Evolutionary conservation across 2,113 vertebrate species (phyloP), one percentile per base, ranked within the genome.

Genomic region (Odocoileus virginianus): DNA sequence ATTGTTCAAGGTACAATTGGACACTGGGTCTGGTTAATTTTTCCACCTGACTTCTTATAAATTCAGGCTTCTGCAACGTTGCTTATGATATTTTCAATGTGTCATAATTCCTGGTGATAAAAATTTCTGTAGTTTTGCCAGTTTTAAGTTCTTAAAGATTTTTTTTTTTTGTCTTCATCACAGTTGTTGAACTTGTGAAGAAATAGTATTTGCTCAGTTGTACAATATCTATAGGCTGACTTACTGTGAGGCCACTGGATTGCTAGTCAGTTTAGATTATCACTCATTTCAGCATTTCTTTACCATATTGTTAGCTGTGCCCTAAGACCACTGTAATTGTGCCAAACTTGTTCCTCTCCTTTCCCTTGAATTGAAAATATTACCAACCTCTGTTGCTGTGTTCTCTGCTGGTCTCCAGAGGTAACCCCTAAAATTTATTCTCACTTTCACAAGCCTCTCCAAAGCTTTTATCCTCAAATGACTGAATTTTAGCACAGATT

Each of bases 11-110:
- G 57, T 78, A 64, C 58, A 86, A 13, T 90, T 57, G 95, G 60
- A 89, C 15, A 50, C 21, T 86, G 45, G 15, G 55, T 91, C 36
- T 93, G 74, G n/a, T 93, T 81, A 23, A 30, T 91, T 87, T 91
- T 91, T 83, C 74, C 67, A 43, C 47, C 54, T 91, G 92, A 88
- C 61, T 93, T 95, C 28, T 86, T 97, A 60, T 45, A 93, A 87
- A 84, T 61, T 47, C 25, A 52, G 27, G 76, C 25, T 40, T 95
- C 85, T 93, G 54, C 83, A 93, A 0, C 82, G 40, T 79, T 90
- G 47, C 30, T 71, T 86, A 17, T 50, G 50, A 9, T 15, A 60
- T 79, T 95, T 91, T 91, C 71, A 95, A 23, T 1, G 36, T 57
- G 78, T 61, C 43, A 4, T 45, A 36, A 67, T 97, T 19, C 2